A percentile compares a stretch with the other conserved stretches of the same genome.
phyloP scores from a whole-genome alignment of 1,140 invertebrate species.

The Listronotus oregonensis region DNA sequence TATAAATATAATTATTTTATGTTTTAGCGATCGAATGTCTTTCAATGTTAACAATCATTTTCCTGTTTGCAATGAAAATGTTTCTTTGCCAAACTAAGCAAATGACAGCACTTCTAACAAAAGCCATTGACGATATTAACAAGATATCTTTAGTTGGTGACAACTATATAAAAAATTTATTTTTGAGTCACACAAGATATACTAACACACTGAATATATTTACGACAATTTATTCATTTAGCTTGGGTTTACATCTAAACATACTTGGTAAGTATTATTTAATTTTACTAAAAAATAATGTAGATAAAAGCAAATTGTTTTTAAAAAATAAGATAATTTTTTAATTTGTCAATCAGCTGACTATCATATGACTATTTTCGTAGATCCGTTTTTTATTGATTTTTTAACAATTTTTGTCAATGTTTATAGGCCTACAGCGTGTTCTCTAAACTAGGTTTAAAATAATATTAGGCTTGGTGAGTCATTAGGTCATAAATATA shows the following conservation, averaged over 20 bases:
- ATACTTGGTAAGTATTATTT: slow-evolving; percentile 6
- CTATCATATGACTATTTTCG: too few species aligned
- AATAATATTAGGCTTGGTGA: too few species aligned
- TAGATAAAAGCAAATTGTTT: too few species aligned
- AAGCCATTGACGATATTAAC: slow-evolving; percentile 1
- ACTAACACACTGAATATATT: neutral
- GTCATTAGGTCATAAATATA: too few species aligned
- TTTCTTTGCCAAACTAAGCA: neutral
- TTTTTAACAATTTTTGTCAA: too few species aligned
- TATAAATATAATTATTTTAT: neutral
- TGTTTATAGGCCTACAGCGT: too few species aligned
- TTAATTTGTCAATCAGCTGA: too few species aligned
- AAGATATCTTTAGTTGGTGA: neutral
- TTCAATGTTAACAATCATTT: neutral
- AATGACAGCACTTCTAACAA: slow-evolving; percentile 1
- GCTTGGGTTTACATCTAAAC: slow-evolving; percentile 1
- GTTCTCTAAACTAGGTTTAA: too few species aligned
- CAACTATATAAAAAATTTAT: neutral
- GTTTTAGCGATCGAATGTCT: slow-evolving; percentile 7
- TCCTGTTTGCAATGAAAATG: slow-evolving; percentile 1
- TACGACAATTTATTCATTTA: slow-evolving; percentile 1
- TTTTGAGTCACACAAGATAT: slow-evolving; percentile 4
- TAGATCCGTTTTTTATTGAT: too few species aligned
- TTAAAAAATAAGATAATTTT: too few species aligned
- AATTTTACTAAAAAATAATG: too few species aligned